A percentile compares a stretch with the other conserved stretches of the same genome.
phyloP scores from a whole-genome alignment of 2,113 vertebrate species.

The Corythornis cristatus region DNA sequence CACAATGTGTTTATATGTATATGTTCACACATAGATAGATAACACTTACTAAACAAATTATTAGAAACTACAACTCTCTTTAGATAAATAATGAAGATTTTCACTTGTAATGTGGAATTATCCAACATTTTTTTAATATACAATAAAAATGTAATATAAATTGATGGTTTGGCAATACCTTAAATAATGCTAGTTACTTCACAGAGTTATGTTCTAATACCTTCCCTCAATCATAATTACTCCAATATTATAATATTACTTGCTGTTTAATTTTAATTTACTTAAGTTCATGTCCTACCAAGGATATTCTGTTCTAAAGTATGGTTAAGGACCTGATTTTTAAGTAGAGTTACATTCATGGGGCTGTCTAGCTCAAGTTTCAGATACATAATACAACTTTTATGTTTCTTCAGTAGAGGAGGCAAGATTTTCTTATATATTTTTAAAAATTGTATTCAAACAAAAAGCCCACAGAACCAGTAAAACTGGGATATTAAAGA shows the following conservation, averaged over 20 bases:
- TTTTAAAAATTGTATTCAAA: neutral
- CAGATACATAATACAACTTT: neutral
- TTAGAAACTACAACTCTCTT: neutral
- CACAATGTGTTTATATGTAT: neutral
- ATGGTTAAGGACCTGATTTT: neutral
- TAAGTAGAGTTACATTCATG: neutral
- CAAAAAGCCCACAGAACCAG: neutral
- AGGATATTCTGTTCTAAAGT: neutral
- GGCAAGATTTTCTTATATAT: no score
- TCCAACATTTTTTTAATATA: neutral
- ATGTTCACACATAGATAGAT: neutral
- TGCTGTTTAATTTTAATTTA: neutral
- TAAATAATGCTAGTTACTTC: neutral
- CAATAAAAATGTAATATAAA: neutral
- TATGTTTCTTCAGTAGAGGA: neutral
- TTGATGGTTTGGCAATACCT: neutral
- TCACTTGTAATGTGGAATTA: neutral
- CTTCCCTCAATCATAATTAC: neutral
- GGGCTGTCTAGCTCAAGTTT: neutral
- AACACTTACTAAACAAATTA: neutral
- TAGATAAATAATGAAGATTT: neutral
- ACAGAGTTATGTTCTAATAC: neutral
- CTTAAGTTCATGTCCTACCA: neutral
- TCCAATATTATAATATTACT: neutral
- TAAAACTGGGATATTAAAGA: neutral